A percentile compares a stretch with the other conserved stretches of the same genome.
Conservation (phyloP, 2,888 invertebrate genomes). For the Pachycephus smyrnensis region DNA sequence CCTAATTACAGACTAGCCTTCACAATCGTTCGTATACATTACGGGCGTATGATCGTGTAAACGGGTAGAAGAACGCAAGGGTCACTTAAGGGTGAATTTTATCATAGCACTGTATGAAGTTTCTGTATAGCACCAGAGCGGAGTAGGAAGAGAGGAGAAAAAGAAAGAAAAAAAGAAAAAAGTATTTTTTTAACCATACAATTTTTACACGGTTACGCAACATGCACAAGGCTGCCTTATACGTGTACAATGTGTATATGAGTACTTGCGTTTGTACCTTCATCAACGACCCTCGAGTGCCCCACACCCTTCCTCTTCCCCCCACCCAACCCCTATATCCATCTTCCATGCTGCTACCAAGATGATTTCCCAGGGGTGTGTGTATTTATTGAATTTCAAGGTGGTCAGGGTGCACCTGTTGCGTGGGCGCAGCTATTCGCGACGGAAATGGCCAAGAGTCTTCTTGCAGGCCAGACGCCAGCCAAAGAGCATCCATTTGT, state of each 20-base stretch:
- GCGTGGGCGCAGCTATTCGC: neutral
- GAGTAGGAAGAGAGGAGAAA: no score
- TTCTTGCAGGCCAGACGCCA: neutral
- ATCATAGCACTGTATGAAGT: no score
- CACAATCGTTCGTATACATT: no score
- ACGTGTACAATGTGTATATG: neutral
- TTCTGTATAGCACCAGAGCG: neutral
- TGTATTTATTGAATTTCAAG: neutral
- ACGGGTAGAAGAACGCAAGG: no score
- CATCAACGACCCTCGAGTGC: neutral
- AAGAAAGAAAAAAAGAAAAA: neutral
- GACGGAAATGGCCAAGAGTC: neutral
- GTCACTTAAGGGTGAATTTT: no score
- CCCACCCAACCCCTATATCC: neutral
- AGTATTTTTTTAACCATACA: neutral
- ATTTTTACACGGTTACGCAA: no score
- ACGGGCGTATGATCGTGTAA: no score
- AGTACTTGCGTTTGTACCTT: neutral
- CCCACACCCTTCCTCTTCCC: no score
- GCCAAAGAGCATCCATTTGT: neutral
- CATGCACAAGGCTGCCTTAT: neutral
- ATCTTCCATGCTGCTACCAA: neutral
- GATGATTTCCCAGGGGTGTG: neutral
- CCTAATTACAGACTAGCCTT: no score
- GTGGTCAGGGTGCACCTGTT: neutral